phyloP scores from a whole-genome alignment of 2,888 invertebrate species.

The Palloptera scutellata region DNA sequence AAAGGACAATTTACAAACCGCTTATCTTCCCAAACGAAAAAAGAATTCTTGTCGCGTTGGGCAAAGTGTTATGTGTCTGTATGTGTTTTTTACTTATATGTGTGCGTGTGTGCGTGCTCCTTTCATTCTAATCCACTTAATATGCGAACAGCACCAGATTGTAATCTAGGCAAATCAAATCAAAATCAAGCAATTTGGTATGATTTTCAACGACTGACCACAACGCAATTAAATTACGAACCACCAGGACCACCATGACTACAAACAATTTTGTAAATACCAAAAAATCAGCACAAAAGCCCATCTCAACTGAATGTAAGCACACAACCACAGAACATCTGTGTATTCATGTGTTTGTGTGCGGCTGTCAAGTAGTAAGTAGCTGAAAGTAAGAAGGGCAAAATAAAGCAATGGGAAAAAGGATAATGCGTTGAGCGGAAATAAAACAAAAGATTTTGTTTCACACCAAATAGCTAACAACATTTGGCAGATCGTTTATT shows the following conservation, averaged over 20 bases:
- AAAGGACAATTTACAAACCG: too few relatives aligned
- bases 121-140: constrained; percentile 46
- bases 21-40: constrained; percentile 22
- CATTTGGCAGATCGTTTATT: constrained; percentile 38
- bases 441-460: constrained; percentile 24
- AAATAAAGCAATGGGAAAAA: constrained; percentile 16
- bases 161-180: constrained; percentile 59
- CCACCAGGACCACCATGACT: constrained; percentile 32
- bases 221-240: constrained; percentile 58
- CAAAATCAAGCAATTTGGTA: constrained; percentile 58
- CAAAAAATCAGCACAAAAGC: constrained; percentile 1
- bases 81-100: too few relatives aligned
- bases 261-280: neutral
- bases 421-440: constrained; percentile 21
- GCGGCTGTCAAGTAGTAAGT: neutral
- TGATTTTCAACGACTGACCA: constrained; percentile 58
- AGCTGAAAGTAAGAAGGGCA: neutral
- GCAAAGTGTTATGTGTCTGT: constrained; percentile 37
- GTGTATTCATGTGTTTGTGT: neutral
- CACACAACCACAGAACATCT: too few relatives aligned
- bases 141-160: constrained; percentile 42
- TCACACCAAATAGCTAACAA: constrained; percentile 28
- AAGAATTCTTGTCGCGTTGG: constrained; percentile 41
- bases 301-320: neutral
- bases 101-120: constrained; percentile 10